Evolutionary conservation across 1,140 invertebrate species (phyloP), one percentile per base, ranked within the genome.

Genomic region (Drosophila novamexicana): DNA sequence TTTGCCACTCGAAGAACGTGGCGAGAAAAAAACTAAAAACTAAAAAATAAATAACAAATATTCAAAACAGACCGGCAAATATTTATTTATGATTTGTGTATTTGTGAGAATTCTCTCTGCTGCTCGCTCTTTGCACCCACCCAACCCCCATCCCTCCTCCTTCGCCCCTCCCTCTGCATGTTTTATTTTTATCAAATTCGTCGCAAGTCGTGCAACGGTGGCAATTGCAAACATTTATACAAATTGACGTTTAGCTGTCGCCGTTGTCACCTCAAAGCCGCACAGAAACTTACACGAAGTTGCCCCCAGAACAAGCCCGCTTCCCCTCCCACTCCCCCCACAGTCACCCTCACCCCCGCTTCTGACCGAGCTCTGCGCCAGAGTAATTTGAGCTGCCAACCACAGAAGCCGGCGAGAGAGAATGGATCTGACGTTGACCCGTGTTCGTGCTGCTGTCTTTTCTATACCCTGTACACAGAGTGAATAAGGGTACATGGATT

Each of bases 181-280:
- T 50, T 68, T 77, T 85, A 85, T 81, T 81, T 84, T 81, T 75
- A 79, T 68, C 54, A 65, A 64, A 29, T 50, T 75, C 52, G 65
- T 59, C 64, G 70, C 79, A 70, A 52, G 57, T 39, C 37, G 16
- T 36, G 14, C 75, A 66, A 58, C 77, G 53, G 83, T 73, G 45
- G 79, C 83, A 83, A 71, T 72, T 67, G 69, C 69, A 66, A 64
- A 75, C 84, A 79, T 89, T 88, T 80, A 72, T 77, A 88, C 79
- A 88, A 79, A 88, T 88, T 75, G 83, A 86, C 77, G 79, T 79
- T 74, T 79, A 66, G 45, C 79, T 71, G 73, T 75, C 77, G 45
- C 53, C 44, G 58, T 69, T 80, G 84, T 83, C 82, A 88, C 83
- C 73, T 77, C 58, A 50, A 62, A 71, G 62, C 61, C 64, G 32